Conservation (phyloP, 2,888 invertebrate genomes). For the Ganaspis brasiliensis region DNA sequence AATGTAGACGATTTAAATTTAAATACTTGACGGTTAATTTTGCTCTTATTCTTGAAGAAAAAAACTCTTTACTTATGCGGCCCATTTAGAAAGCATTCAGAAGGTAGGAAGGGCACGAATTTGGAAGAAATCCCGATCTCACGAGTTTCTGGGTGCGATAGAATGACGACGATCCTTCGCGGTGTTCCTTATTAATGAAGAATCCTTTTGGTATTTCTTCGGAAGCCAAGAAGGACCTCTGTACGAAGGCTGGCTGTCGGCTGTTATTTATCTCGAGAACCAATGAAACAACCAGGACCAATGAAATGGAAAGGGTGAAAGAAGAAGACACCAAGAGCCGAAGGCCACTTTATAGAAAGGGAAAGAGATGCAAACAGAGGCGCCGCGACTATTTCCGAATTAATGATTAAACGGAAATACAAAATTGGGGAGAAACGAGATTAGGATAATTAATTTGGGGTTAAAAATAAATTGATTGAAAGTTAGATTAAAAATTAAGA, state of each 20-base stretch:
- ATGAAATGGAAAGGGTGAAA: background rate
- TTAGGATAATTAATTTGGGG: too few species aligned
- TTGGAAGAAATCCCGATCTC: conserved; percentile 31
- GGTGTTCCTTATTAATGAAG: conserved; percentile 39
- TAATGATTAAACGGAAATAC: too few species aligned
- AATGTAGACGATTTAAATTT: conserved; percentile 5
- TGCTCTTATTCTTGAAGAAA: background rate
- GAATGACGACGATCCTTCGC: conserved; percentile 34
- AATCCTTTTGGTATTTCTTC: conserved; percentile 36
- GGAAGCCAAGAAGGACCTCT: conserved; percentile 31
- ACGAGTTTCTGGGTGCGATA: conserved; percentile 37
- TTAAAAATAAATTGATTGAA: too few species aligned
- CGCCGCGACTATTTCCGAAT: background rate
- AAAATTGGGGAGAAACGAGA: too few species aligned
- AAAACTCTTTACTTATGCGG: conserved; percentile 11
- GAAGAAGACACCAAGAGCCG: conserved; percentile 1
- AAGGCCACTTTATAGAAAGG: conserved; percentile 6
- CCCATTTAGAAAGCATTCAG: conserved; percentile 31
- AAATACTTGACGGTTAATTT: conserved; percentile 11
- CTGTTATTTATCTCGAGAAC: conserved; percentile 33
- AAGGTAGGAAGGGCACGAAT: conserved; percentile 19
- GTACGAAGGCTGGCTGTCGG: conserved; percentile 24
- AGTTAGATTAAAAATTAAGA: too few species aligned
- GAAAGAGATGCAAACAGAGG: conserved; percentile 24
- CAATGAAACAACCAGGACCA: background rate